These are phyloP conservation scores for Bursaphelenchus mucronatus DNA, from an alignment of 1,140 invertebrate genomes.

Conservation along the genomic window DNA sequence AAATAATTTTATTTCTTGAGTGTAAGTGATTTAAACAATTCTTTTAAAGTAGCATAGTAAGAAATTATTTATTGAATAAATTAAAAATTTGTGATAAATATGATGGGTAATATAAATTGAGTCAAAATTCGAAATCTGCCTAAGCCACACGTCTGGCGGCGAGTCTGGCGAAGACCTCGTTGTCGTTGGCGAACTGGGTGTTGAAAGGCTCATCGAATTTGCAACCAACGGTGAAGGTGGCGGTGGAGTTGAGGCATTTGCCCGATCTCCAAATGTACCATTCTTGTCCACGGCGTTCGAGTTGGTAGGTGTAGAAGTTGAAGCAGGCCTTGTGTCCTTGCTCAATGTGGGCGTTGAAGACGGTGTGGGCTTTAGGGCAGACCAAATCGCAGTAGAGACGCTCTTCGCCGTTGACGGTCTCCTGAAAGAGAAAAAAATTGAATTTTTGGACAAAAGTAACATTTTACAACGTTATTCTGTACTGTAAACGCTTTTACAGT, in stretches of 20 bases:
- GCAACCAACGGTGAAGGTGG: slow-evolving; percentile 56
- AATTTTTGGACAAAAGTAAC: background rate
- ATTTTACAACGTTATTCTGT: background rate
- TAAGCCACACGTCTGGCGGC: slow-evolving; percentile 36
- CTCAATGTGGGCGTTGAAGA: slow-evolving; percentile 58
- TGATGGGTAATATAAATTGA: too few species aligned
- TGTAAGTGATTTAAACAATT: too few species aligned
- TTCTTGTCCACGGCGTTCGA: slow-evolving; percentile 47
- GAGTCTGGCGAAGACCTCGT: slow-evolving; percentile 54
- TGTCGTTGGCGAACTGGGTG: slow-evolving; percentile 57
- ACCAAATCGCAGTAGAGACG: slow-evolving; percentile 59
- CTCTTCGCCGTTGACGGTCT: slow-evolving; percentile 55
- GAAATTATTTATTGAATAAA: too few species aligned
- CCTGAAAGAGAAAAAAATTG: slow-evolving; percentile 35
- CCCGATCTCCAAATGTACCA: slow-evolving; percentile 56
- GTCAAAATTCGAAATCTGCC: background rate
- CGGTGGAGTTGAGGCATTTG: slow-evolving; percentile 57
- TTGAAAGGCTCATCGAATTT: slow-evolving; percentile 61
- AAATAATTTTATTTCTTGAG: too few species aligned
- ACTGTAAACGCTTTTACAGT: background rate
- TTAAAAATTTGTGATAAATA: too few species aligned
- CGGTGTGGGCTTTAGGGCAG: slow-evolving; percentile 59
- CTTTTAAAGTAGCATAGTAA: too few species aligned
- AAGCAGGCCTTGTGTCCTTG: slow-evolving; percentile 52
- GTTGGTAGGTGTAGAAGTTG: slow-evolving; percentile 59